Evolutionary conservation across 2,113 vertebrate genomes (phyloP), one percentile per base, ranked within the genome.

Genomic region (Cyanoramphus novaezelandiae): DNA sequence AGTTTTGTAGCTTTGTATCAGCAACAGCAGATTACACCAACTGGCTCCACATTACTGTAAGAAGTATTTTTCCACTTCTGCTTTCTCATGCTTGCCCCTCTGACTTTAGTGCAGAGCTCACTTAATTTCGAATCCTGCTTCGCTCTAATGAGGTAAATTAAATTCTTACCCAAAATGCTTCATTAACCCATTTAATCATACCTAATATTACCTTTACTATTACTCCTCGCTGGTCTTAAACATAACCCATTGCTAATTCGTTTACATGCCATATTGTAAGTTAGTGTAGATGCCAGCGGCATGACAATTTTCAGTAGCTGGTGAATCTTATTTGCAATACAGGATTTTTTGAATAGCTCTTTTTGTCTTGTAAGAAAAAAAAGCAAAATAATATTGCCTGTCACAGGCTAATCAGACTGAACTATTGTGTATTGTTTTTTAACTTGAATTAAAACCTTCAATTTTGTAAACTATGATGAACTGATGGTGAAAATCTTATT

Each of bases 51-150:
- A 69, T 80, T 39, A 49, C 25, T 8, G 5, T 35, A 88, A 88
- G 78, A 89, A 70, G 63, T 29, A n/a, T 52, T 82, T 79, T 85
- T 79, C 33, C 13, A 50, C 68, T 90, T 93, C 43, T 85, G 46
- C 65, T 93, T 90, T 87, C 55, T 92, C 67, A 67, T 63, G 31
- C 27, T 85, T 24, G 46, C 15, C 25, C 23, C 63, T 88, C 15
- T 85, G 37, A 37, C 50, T 74, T 82, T 37, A 71, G 27, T 62
- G 28, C 12, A 41, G 41, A 59, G 43, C 53, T 71, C 17, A 50
- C 31, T 46, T 57, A 2, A 31, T 59, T 92, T 69, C 29, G 64
- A 92, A 88, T 57, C n/a, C 53, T 49, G 6, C 35, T 65, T 81
- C 27, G 44, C 20, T 76, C 80, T 46, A 77, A 72, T 21, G 31